phyloP scores from a whole-genome alignment of 2,888 invertebrate species.

The Pterostichus madidus region DNA sequence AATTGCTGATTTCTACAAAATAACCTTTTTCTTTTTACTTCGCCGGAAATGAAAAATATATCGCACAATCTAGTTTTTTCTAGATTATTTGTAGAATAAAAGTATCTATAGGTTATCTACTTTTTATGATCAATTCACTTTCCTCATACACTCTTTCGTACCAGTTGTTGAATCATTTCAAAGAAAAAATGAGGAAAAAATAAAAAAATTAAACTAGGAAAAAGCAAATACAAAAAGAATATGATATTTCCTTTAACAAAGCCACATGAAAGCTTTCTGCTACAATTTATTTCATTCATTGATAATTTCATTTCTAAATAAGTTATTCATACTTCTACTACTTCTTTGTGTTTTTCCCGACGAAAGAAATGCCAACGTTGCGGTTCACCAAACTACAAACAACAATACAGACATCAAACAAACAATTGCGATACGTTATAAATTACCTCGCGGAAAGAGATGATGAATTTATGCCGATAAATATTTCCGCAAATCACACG shows the following conservation, averaged over 20 bases:
- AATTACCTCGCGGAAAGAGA: conserved; percentile 6
- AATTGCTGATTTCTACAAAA: conserved; percentile 21
- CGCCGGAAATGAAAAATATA: conserved; percentile 49
- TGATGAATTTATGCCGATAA: conserved; percentile 40
- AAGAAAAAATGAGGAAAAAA: neutral
- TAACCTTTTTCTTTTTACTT: conserved; percentile 28
- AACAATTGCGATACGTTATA: neutral
- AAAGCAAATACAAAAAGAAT: neutral
- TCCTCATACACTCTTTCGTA: no score
- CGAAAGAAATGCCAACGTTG: neutral
- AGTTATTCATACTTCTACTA: no score
- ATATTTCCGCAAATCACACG: conserved; percentile 31
- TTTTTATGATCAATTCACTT: no score
- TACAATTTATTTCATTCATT: no score
- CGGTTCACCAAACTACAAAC: neutral
- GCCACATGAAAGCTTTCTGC: no score
- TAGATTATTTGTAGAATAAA: conserved; percentile 25
- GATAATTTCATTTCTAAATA: no score
- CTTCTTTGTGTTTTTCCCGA: neutral
- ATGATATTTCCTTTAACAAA: neutral
- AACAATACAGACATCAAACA: conserved; percentile 15
- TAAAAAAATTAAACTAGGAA: neutral
- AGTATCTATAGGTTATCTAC: conserved; percentile 8
- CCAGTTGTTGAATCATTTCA: no score
- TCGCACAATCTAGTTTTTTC: conserved; percentile 20